These are phyloP conservation scores for Molothrus ater DNA, from an alignment of 2,797 vertebrate species.

Conservation along the genomic window DNA sequence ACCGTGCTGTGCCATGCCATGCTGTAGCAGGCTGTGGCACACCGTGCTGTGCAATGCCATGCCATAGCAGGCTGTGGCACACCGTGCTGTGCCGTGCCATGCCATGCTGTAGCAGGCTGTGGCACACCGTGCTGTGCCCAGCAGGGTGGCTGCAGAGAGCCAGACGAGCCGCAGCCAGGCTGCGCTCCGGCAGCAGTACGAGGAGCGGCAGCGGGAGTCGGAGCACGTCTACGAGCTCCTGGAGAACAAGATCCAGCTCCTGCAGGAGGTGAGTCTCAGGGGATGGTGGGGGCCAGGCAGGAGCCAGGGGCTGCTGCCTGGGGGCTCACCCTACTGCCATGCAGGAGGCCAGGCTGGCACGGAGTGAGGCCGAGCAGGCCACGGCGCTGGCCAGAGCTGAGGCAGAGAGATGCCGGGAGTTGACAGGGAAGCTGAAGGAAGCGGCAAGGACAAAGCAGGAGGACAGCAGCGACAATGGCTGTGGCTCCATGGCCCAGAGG, in stretches of 20 bases:
- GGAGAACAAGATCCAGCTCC: constrained; percentile 85
- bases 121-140: not conserved
- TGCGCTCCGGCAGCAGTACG: constrained; percentile 77
- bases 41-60: no score
- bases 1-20: no score
- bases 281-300: no score
- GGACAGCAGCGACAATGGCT: constrained; percentile 45
- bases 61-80: no score
- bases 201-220: constrained; percentile 83
- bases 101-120: not conserved
- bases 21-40: no score
- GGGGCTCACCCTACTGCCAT: not conserved
- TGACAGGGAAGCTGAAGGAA: constrained; percentile 81
- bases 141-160: constrained; percentile 79
- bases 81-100: no score
- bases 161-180: constrained; percentile 83
- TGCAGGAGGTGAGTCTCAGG: constrained; percentile 81
- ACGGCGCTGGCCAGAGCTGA: constrained; percentile 79
- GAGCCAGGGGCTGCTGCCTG: rapidly evolving
- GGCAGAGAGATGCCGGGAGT: constrained; percentile 78
- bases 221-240: constrained; percentile 84
- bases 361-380: constrained; percentile 79
- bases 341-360: constrained; percentile 86
- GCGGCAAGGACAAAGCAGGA: constrained; percentile 59
- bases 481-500: constrained; percentile 68